Conservation (phyloP, 2,113 vertebrate genomes). For the Periophthalmus modestus region DNA sequence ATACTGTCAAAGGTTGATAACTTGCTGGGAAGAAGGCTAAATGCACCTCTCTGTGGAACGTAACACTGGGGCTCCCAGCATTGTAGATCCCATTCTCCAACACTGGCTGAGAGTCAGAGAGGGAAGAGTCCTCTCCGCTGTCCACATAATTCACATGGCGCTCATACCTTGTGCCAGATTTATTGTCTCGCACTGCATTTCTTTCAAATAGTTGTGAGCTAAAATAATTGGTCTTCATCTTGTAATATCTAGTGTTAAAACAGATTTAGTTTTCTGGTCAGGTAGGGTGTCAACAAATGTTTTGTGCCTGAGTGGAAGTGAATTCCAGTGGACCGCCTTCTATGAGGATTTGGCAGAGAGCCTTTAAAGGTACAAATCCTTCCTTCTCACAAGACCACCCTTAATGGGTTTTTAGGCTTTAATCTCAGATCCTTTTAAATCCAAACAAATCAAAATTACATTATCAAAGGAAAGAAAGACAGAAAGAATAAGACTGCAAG, state of each 20-base stretch:
- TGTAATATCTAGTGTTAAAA: constrained; percentile 15
- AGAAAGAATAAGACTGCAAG: neutral
- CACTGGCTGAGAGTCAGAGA: neutral
- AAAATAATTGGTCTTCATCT: constrained; percentile 69
- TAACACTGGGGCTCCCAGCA: constrained; percentile 15
- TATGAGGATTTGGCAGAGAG: constrained; percentile 51
- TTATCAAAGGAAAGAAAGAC: neutral
- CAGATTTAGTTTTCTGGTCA: constrained; percentile 19
- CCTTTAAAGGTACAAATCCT: constrained; percentile 65
- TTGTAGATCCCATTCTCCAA: neutral
- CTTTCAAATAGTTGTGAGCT: constrained; percentile 43
- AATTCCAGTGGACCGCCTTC: constrained; percentile 48
- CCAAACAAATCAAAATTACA: constrained; percentile 13
- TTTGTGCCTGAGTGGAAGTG: constrained; percentile 59
- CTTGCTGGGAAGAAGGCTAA: constrained; percentile 64
- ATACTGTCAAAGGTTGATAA: constrained; percentile 68
- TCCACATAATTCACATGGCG: constrained; percentile 55
- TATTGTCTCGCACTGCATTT: constrained; percentile 18
- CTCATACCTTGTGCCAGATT: constrained; percentile 40
- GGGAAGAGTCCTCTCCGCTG: neutral
- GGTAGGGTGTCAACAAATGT: constrained; percentile 51
- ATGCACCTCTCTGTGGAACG: constrained; percentile 40
- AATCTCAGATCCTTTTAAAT: neutral
- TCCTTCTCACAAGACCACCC: constrained; percentile 36
- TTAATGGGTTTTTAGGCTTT: neutral